phyloP scores from a whole-genome alignment of 2,113 vertebrate species.

The Mesoclemmys tuberculata region DNA sequence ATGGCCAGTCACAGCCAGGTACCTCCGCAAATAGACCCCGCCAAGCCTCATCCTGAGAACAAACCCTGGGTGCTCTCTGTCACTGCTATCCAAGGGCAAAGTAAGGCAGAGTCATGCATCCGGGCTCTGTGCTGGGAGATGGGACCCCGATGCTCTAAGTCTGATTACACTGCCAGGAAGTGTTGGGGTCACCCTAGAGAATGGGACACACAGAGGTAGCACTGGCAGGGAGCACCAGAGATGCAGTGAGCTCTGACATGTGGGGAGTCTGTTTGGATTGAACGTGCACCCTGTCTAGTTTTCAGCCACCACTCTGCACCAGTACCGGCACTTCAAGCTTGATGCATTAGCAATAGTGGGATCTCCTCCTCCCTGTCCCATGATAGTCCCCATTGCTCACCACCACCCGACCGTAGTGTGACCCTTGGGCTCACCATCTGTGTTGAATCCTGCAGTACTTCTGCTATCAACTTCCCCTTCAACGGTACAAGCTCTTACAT shows the following conservation, averaged over 20 bases:
- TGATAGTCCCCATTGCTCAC: not conserved
- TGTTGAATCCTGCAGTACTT: not conserved
- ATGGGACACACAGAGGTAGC: not conserved
- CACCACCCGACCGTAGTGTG: not conserved
- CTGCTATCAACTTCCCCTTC: not conserved
- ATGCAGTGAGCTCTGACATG: not conserved
- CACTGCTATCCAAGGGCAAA: not conserved
- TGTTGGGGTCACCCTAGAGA: not conserved
- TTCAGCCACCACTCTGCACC: not conserved
- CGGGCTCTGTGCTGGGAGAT: not conserved
- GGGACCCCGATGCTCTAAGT: not conserved
- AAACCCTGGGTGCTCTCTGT: not conserved
- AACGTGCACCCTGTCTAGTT: not conserved
- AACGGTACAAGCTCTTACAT: not conserved
- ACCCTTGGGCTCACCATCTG: not conserved
- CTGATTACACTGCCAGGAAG: too few species aligned
- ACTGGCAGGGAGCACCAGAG: not conserved
- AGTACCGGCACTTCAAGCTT: not conserved
- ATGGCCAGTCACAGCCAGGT: slow-evolving; percentile 1
- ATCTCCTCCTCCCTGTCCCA: not conserved
- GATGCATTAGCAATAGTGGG: not conserved
- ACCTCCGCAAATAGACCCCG: not conserved
- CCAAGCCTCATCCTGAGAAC: not conserved
- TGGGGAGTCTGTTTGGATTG: not conserved
- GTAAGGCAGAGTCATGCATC: not conserved